A percentile compares a stretch with the other conserved stretches of the same genome.
These are phyloP conservation scores for Pantherophis alleghaniensis DNA, from an alignment of 2,797 vertebrate genomes.

Conservation along the genomic window DNA sequence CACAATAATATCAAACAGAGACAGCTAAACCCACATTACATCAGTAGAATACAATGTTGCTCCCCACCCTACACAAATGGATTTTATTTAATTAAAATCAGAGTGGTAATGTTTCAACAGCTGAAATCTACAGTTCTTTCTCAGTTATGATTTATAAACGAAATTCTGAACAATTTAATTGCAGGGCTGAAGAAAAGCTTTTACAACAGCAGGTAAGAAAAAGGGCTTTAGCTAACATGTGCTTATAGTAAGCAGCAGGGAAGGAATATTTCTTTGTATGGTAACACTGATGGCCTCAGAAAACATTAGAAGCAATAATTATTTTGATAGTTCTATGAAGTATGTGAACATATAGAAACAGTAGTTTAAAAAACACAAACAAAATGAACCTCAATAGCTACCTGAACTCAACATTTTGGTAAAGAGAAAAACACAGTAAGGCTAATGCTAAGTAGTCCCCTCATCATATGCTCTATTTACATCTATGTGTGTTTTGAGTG, in stretches of 20 bases:
- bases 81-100: neutral
- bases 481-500: neutral
- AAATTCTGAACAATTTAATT: neutral
- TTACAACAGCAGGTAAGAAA: neutral
- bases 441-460: neutral
- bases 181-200: fast-evolving
- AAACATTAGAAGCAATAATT: neutral
- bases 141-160: fast-evolving
- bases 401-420: neutral
- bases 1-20: neutral
- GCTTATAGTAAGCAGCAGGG: neutral
- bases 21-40: neutral
- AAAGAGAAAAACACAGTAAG: neutral
- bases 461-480: neutral
- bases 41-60: neutral
- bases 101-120: neutral
- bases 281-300: neutral
- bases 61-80: neutral
- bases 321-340: neutral
- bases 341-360: conserved; percentile 1
- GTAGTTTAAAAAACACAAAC: neutral
- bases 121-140: neutral
- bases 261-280: conserved; percentile 1
- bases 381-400: neutral
- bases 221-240: neutral